Evolutionary conservation across 1,140 invertebrate genomes (phyloP), one percentile per base, ranked within the genome.

Genomic region (Aphidius ervi): DNA sequence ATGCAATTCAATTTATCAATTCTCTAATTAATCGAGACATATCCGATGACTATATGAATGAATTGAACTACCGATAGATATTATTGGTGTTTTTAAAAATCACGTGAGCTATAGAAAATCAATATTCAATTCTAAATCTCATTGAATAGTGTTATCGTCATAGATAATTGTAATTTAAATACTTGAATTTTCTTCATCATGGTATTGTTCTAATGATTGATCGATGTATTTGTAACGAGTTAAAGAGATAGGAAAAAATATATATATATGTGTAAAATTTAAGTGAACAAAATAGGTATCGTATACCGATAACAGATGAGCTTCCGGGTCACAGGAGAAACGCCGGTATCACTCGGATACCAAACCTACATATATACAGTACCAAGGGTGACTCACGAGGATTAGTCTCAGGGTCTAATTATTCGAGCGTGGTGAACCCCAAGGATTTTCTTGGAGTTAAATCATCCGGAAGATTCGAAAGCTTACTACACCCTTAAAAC

Each of bases 101-200:
- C 43, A 56, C 43, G 52, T 20, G 48, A 20, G 39, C 2, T 42
- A 31, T 10, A 3, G 39, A 45, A 40, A 56, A 62, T 62, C 60
- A 41, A 62, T 62, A 62, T 62, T 47, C 23, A 62, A 57, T 62
- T 20, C 55, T 57, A 62, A 62, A 31, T 31, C 57, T 62, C 60
- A 62, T 40, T 46, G 55, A n/a, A 55, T 53, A 43, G 2, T 3
- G 23, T 3, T 31, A 4, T 31, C 2, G 2, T 2, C 23, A 31
- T 45, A 52, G 60, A 53, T 57, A 42, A 62, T 62, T 54, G 60
- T 55, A 62, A 57, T 62, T 62, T 62, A 62, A 62, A 62, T 62
- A 53, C 46, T 61, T 39, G 5, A 23, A 46, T 43, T 7, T 5
- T n/a, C 16, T 7, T 40, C 5, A 43, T 8, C 42, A 10, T 43